Evolutionary conservation across 2,113 vertebrate genomes (phyloP).

Genomic region (Protobothrops flavoviridis): DNA sequence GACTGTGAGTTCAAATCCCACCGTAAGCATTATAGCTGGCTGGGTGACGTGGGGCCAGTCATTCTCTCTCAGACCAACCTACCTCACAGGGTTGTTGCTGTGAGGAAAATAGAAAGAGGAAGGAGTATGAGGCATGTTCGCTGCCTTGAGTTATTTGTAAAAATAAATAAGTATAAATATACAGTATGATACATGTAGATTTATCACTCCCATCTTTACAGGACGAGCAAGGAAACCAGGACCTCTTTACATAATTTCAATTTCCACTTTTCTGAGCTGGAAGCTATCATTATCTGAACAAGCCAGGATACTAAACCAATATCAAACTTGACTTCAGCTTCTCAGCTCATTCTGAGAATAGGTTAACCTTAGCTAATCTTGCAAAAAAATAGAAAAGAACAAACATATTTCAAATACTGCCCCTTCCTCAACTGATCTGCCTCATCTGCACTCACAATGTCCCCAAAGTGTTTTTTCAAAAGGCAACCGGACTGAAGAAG

Average conservation of each 20-base stretch:
- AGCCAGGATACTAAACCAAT: background rate
- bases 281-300: background rate
- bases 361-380: background rate
- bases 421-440: too few relatives aligned
- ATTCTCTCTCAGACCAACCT: background rate
- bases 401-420: background rate
- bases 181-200: background rate
- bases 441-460: conserved; percentile 76
- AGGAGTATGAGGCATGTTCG: background rate
- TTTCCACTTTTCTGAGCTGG: background rate
- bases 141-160: background rate
- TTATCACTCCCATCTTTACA: background rate
- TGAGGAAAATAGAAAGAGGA: background rate
- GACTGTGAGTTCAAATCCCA: background rate
- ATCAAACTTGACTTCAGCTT: background rate
- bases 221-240: background rate
- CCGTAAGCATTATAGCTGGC: background rate
- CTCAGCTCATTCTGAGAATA: background rate
- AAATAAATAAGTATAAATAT: background rate
- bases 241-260: background rate
- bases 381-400: too few relatives aligned
- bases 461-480: too few relatives aligned
- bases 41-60: background rate
- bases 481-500: too few relatives aligned
- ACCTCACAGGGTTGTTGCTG: background rate